Evolutionary conservation across 1,140 invertebrate species (phyloP).

Genomic region (Rhagoletis pomonella): DNA sequence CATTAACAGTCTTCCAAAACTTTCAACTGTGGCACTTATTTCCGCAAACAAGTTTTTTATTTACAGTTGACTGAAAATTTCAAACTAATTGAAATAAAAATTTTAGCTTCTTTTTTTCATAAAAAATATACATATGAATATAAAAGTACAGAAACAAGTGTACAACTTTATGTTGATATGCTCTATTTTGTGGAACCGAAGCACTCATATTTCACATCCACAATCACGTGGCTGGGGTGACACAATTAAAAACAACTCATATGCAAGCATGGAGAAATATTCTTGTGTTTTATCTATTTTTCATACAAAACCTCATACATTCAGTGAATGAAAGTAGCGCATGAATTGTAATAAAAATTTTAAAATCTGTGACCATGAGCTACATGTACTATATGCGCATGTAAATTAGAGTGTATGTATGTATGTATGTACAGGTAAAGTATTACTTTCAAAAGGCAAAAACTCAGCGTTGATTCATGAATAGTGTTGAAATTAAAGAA

Average conservation of each 20-base stretch:
- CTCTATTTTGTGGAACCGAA: background rate
- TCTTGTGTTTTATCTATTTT: background rate
- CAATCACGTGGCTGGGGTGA: background rate
- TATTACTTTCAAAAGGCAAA: background rate
- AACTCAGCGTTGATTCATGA: background rate
- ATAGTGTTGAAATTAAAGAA: conserved; percentile 23
- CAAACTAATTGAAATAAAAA: too few relatives aligned
- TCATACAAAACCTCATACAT: background rate
- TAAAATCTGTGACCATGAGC: conserved; percentile 40
- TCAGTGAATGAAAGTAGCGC: conserved; percentile 12
- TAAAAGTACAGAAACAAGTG: too few relatives aligned
- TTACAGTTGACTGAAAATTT: background rate
- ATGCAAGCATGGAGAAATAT: background rate
- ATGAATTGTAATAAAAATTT: conserved; percentile 36
- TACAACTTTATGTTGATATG: too few relatives aligned
- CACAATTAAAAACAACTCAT: conserved; percentile 21
- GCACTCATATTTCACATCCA: background rate
- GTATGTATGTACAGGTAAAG: background rate
- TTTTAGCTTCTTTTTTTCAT: too few relatives aligned
- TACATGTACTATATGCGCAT: background rate
- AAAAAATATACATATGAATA: too few relatives aligned
- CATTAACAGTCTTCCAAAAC: background rate
- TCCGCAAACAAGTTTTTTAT: background rate
- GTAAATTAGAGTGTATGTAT: too few relatives aligned
- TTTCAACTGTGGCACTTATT: conserved; percentile 2